Evolutionary conservation across 2,113 vertebrate species (phyloP).

Genomic region (Stegostoma tigrinum): DNA sequence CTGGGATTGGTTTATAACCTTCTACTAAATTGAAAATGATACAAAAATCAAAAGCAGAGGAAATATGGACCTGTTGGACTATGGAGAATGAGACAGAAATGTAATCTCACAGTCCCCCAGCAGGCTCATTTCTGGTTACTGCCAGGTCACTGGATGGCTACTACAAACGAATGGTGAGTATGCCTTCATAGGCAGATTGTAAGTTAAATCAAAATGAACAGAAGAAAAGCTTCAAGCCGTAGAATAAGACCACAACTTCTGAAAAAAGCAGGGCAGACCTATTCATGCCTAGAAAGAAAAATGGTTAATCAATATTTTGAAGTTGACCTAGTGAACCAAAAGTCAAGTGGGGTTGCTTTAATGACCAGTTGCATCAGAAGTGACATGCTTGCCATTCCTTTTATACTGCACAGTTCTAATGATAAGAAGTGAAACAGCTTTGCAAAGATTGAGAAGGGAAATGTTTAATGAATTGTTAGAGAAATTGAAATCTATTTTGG

Average conservation of each 20-base stretch:
- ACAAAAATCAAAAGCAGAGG: constrained; percentile 6
- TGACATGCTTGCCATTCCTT: neutral
- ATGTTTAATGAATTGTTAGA: neutral
- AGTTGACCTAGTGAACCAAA: neutral
- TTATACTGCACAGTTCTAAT: neutral
- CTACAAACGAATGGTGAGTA: neutral
- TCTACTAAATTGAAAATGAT: neutral
- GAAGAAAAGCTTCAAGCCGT: neutral
- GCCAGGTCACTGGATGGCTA: neutral
- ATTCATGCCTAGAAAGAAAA: neutral
- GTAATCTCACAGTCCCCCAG: too few species aligned
- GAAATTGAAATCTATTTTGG: neutral
- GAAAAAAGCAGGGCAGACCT: neutral
- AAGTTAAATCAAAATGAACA: neutral
- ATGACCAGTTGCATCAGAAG: neutral
- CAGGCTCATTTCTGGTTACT: neutral
- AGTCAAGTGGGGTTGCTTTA: neutral
- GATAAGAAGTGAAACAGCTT: neutral
- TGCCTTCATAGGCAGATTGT: neutral
- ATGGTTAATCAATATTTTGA: neutral
- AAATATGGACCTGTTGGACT: neutral
- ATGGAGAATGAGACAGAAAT: neutral
- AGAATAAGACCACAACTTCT: neutral
- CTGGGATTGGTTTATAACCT: constrained; percentile 10
- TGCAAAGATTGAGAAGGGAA: neutral